These are phyloP conservation scores for Acipenser ruthenus DNA, from an alignment of 2,797 vertebrate species.

Conservation along the genomic window DNA sequence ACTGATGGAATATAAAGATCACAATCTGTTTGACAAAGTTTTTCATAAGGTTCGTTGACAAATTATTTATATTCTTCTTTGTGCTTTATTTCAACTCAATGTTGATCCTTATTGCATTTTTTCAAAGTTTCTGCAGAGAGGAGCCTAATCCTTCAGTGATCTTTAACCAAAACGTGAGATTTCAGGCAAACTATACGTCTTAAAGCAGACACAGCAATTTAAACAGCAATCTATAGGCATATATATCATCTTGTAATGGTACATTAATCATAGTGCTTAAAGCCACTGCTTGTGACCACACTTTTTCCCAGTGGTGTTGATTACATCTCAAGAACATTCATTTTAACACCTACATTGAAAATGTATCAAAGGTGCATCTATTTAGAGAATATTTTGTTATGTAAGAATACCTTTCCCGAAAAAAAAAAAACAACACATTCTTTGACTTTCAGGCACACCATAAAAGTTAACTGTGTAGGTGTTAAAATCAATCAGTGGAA, in stretches of 20 bases:
- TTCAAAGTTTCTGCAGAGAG: conserved; percentile 22
- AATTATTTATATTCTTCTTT: conserved; percentile 39
- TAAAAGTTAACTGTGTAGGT: conserved; percentile 38
- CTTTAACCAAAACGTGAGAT: conserved; percentile 57
- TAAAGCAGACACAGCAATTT: conserved; percentile 63
- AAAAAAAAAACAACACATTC: conserved; percentile 37
- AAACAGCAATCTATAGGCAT: conserved; percentile 66
- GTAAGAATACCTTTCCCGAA: conserved; percentile 47
- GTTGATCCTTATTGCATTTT: conserved; percentile 31
- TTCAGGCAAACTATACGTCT: conserved; percentile 70
- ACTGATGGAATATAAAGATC: conserved; percentile 2
- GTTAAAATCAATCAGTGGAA: neutral
- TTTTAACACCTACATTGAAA: conserved; percentile 50
- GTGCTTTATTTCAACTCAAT: conserved; percentile 40
- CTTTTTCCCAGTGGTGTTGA: conserved; percentile 58
- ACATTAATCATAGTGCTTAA: conserved; percentile 72
- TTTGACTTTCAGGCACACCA: conserved; percentile 33
- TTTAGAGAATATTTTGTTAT: conserved; percentile 55
- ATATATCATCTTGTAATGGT: conserved; percentile 66
- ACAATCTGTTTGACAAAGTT: conserved; percentile 25
- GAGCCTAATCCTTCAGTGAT: conserved; percentile 55
- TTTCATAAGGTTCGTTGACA: conserved; percentile 29
- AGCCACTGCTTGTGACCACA: conserved; percentile 39
- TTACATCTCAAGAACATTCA: conserved; percentile 57
- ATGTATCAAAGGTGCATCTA: conserved; percentile 56